Conservation (phyloP, 2,113 vertebrate genomes). For the Actenoides hombroni region DNA sequence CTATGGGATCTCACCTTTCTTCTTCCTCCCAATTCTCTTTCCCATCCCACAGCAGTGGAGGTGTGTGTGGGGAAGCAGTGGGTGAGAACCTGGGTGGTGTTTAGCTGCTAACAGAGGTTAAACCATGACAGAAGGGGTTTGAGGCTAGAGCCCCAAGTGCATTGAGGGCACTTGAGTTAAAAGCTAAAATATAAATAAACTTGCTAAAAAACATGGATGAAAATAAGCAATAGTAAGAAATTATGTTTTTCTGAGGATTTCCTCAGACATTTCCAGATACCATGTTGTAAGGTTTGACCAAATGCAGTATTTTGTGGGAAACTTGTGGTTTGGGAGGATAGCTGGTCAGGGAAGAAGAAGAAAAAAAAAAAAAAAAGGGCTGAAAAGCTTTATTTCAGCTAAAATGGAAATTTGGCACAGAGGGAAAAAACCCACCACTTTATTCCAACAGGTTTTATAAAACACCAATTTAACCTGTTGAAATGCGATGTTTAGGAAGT, state of each 20-base stretch:
- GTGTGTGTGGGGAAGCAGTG: no score
- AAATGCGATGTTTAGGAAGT: not conserved
- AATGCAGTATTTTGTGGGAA: not conserved
- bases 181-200: not conserved
- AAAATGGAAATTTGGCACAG: not conserved
- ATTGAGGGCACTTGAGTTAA: not conserved
- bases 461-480: not conserved
- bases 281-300: not conserved
- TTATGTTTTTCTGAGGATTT: not conserved
- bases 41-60: no score
- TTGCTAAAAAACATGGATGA: accelerated
- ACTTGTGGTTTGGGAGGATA: not conserved
- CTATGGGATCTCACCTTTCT: no score
- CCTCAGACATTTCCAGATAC: not conserved
- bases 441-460: not conserved
- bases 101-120: no score
- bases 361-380: no score
- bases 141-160: not conserved
- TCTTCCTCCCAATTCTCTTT: no score
- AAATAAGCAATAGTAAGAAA: not conserved
- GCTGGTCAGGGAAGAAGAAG: not conserved
- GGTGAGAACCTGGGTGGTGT: no score
- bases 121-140: not conserved
- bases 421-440: accelerated
- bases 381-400: not conserved